phyloP scores from a whole-genome alignment of 2,113 vertebrate genomes.

The Antechinus stuartii region DNA sequence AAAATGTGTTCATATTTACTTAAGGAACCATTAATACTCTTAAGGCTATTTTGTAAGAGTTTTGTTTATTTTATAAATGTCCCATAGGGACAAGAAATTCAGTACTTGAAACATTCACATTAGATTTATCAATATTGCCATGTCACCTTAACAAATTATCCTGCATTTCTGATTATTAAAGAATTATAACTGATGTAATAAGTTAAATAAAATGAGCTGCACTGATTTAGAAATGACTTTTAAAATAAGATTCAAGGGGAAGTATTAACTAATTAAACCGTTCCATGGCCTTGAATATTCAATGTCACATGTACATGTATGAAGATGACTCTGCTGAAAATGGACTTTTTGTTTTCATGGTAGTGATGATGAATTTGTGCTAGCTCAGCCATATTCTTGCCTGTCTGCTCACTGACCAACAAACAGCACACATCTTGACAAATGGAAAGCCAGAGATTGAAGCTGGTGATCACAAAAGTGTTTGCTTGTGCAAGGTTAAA shows the following conservation, averaged over 20 bases:
- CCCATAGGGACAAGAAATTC: conserved; percentile 93
- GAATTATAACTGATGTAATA: conserved; percentile 34
- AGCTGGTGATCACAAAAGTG: neutral
- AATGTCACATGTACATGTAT: neutral
- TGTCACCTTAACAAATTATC: conserved; percentile 64
- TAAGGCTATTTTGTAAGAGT: conserved; percentile 84
- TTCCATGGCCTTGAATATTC: conserved; percentile 10
- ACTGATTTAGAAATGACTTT: conserved; percentile 56
- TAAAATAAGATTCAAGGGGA: conserved; percentile 47
- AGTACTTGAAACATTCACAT: conserved; percentile 83
- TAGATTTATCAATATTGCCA: conserved; percentile 83
- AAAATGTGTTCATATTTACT: conserved; percentile 79
- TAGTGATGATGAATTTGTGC: conserved; percentile 65
- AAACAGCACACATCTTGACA: conserved; percentile 7
- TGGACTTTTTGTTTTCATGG: conserved; percentile 23
- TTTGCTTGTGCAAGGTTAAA: neutral
- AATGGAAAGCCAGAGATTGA: neutral
- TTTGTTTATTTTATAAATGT: conserved; percentile 84
- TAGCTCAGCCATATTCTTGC: conserved; percentile 72
- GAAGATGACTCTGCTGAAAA: conserved; percentile 45
- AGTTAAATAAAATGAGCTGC: conserved; percentile 41
- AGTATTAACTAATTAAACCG: neutral
- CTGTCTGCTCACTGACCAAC: conserved; percentile 50
- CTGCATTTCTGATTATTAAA: conserved; percentile 41
- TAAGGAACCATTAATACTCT: conserved; percentile 79